phyloP scores from a whole-genome alignment of 1,140 invertebrate genomes.

The Artemia franciscana region DNA sequence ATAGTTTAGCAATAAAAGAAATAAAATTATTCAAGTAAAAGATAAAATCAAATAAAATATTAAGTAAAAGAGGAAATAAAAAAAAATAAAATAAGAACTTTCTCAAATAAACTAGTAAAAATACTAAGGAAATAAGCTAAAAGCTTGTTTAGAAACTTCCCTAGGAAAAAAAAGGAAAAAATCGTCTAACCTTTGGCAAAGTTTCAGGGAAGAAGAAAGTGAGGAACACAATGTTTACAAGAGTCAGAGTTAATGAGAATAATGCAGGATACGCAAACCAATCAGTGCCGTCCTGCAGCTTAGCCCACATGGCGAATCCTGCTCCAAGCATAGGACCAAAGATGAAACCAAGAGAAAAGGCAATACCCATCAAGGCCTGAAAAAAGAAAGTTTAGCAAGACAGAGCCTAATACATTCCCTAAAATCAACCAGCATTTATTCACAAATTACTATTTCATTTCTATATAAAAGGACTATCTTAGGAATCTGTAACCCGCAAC shows the following conservation, averaged over 20 bases:
- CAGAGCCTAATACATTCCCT: too few relatives aligned
- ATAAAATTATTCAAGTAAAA: too few relatives aligned
- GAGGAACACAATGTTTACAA: conserved; percentile 55
- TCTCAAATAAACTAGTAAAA: conserved; percentile 5
- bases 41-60: too few relatives aligned
- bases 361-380: conserved; percentile 81
- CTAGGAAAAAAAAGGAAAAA: conserved; percentile 17
- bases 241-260: conserved; percentile 52
- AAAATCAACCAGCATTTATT: too few relatives aligned
- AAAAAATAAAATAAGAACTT: conserved; percentile 4
- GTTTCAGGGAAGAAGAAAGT: conserved; percentile 58
- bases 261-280: conserved; percentile 68
- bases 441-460: too few relatives aligned
- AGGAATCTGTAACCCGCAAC: too few relatives aligned
- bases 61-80: too few relatives aligned
- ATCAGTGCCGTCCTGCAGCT: conserved; percentile 21
- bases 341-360: conserved; percentile 92
- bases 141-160: conserved; percentile 3
- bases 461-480: too few relatives aligned
- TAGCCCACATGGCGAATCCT: conserved; percentile 49
- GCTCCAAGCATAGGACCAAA: conserved; percentile 86
- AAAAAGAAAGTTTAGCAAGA: too few relatives aligned
- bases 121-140: conserved; percentile 1
- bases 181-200: conserved; percentile 35
- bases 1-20: too few relatives aligned